Evolutionary conservation across 2,888 invertebrate species (phyloP), one percentile per base, ranked within the genome.

Genomic region (Leistus spinibarbis): DNA sequence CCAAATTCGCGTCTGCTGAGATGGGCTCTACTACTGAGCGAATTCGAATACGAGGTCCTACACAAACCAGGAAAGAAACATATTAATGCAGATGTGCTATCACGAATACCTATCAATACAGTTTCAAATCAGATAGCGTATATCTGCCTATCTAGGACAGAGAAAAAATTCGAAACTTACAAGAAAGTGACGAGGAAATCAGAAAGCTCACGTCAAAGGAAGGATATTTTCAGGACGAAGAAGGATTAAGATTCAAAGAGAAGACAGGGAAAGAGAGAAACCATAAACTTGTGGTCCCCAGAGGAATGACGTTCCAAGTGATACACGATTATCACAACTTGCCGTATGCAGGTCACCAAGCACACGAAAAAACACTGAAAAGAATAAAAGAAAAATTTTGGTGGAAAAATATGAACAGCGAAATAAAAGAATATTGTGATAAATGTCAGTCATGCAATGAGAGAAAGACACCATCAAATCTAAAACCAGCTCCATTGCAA

Each of bases 21-120:
- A 24, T 83, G 82, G 81, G 70, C 79, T 62, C 64, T 82, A 7
- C 78, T 79, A 77, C 76, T 82, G 7, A 73, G 78, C 17, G 80
- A 81, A 71, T 82, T 78, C 69, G 79, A 82, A 16, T 81, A 79
- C 56, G 77, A 78, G 22, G 77, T 82, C 1, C 69, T 73, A 3
- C 80, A 81, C 56, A 79, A 78, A 57, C 76, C 78, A 27, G 79
- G 80, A 5, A 78, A 76, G 22, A 57, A 60, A 40, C 79, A 80
- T 17, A 57, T 60, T 1, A 79, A 79, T 27, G 79, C 80, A 9
- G 78, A 79, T 40, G 70, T 57, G 0, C 24, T 79, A 56, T 75
- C 69, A 23, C 54, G 68, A 76, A 67, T 57, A 2, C 24, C 53
- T 9, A 19, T n/a, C 9, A n/a, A n/a, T 4, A 9, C 17, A 17